phyloP scores from a whole-genome alignment of 2,797 vertebrate genomes.

The Hipposideros larvatus region DNA sequence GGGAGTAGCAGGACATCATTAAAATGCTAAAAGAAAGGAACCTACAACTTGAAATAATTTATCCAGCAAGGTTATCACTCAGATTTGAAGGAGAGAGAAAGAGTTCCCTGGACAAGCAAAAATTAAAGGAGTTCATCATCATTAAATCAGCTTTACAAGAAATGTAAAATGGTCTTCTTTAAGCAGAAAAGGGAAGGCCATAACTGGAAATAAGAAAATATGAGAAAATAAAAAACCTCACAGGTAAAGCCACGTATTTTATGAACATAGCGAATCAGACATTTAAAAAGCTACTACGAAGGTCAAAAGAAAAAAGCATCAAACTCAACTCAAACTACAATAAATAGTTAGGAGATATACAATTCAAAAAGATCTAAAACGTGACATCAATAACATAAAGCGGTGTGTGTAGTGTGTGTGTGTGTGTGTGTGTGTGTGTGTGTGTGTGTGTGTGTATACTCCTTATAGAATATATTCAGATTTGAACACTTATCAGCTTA shows the following conservation, averaged over 20 bases:
- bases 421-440: neutral
- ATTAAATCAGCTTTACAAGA: neutral
- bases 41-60: neutral
- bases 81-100: neutral
- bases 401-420: too few species aligned
- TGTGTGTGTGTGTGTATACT: neutral
- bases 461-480: neutral
- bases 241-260: neutral
- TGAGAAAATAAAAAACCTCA: neutral
- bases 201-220: neutral
- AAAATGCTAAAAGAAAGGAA: neutral
- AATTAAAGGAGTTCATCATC: neutral
- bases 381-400: neutral
- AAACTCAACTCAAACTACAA: neutral
- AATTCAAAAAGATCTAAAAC: neutral
- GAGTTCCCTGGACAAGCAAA: neutral
- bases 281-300: neutral
- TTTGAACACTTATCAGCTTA: neutral
- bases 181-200: neutral
- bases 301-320: neutral
- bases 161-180: neutral
- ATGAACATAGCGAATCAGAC: neutral
- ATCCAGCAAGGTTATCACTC: neutral
- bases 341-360: neutral
- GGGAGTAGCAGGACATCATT: neutral